Evolutionary conservation across 2,113 vertebrate genomes (phyloP).

Genomic region (Donacobius atricapilla): DNA sequence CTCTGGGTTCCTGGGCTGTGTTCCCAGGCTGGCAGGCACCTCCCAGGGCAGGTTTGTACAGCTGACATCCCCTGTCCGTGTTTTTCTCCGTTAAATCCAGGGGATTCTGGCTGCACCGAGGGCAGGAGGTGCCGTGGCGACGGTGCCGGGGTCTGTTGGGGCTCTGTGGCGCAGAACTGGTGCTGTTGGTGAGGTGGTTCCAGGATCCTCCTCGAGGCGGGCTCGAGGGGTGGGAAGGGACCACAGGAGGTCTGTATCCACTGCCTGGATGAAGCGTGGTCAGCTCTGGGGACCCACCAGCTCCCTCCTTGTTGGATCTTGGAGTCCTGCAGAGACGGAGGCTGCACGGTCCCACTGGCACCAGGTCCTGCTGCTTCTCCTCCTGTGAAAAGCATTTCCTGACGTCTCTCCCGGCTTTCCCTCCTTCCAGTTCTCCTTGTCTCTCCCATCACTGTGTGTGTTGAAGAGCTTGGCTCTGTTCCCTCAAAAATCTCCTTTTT

Average conservation of each 20-base stretch:
- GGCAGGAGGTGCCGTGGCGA: fast-evolving
- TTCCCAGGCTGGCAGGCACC: not conserved
- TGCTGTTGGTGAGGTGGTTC: not conserved
- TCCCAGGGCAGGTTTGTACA: not conserved
- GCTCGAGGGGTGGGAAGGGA: not conserved
- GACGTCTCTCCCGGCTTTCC: not conserved
- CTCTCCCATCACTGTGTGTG: not conserved
- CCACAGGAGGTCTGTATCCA: fast-evolving
- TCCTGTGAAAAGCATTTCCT: not conserved
- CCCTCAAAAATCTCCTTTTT: not conserved
- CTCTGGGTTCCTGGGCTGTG: not conserved
- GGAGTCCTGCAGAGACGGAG: not conserved
- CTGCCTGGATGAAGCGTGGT: not conserved
- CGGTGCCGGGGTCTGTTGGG: fast-evolving
- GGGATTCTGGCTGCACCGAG: fast-evolving
- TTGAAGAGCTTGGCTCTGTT: not conserved
- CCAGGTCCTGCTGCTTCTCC: not conserved
- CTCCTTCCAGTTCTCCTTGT: fast-evolving
- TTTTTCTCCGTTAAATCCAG: not conserved
- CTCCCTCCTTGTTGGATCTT: fast-evolving
- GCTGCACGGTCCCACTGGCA: fast-evolving
- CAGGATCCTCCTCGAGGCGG: not conserved
- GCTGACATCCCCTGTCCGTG: fast-evolving
- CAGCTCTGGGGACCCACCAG: not conserved
- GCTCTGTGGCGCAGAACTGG: not conserved